phyloP scores from a whole-genome alignment of 64 coral and sea anemone species.

The Actinia equina region DNA sequence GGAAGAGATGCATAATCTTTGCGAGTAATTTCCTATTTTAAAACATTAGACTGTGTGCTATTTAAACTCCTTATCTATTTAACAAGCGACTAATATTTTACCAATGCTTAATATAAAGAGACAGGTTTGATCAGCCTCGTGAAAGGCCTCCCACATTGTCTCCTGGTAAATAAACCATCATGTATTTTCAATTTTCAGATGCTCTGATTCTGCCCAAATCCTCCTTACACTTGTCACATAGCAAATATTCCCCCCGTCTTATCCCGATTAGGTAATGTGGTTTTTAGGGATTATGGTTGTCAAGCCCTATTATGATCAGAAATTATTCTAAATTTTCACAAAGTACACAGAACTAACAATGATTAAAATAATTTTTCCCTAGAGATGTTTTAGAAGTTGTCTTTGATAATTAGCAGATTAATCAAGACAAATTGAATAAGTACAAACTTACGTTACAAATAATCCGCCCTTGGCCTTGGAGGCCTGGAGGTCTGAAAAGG shows the following conservation, averaged over 20 bases:
- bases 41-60: slow-evolving; percentile 11
- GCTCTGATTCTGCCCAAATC: not conserved
- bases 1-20: not conserved
- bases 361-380: not conserved
- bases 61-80: slow-evolving; percentile 26
- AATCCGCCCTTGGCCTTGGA: not conserved
- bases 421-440: slow-evolving; percentile 13
- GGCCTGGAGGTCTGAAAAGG: not conserved
- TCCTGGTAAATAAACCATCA: not conserved
- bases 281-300: slow-evolving; percentile 8
- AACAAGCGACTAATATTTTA: slow-evolving; percentile 26
- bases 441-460: slow-evolving; percentile 1
- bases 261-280: slow-evolving; percentile 20
- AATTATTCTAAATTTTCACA: slow-evolving; percentile 5
- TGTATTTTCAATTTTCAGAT: slow-evolving; percentile 5
- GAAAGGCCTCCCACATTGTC: slow-evolving; percentile 9
- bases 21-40: slow-evolving; percentile 16
- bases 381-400: slow-evolving; percentile 2
- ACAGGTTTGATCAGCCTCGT: not conserved
- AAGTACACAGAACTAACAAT: slow-evolving; percentile 5
- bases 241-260: slow-evolving; percentile 2
- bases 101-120: not conserved
- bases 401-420: slow-evolving; percentile 16
- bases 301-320: slow-evolving; percentile 1
- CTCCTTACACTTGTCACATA: slow-evolving; percentile 17